phyloP scores from a whole-genome alignment of 2,113 vertebrate species.

The Crocuta crocuta region DNA sequence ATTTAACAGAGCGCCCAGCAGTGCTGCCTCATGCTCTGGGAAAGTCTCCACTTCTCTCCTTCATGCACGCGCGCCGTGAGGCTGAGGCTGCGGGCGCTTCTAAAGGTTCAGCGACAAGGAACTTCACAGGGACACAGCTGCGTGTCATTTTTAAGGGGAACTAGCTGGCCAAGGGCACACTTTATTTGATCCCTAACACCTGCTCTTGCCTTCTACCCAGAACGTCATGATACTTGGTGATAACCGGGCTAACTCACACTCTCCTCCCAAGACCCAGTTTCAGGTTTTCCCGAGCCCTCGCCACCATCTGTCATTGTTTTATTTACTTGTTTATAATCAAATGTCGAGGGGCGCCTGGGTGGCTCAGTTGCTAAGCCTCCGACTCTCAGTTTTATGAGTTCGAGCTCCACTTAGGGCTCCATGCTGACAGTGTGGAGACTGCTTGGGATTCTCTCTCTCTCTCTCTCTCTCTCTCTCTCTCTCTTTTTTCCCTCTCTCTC shows the following conservation, averaged over 20 bases:
- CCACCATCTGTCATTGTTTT: neutral
- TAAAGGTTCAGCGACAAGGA: neutral
- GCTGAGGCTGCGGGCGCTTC: fast-evolving
- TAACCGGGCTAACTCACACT: neutral
- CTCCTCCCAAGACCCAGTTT: neutral
- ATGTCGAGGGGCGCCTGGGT: neutral
- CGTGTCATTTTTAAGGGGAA: neutral
- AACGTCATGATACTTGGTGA: neutral
- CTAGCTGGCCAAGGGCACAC: neutral
- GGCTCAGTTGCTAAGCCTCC: too few relatives aligned
- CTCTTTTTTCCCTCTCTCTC: too few relatives aligned
- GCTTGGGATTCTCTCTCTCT: too few relatives aligned
- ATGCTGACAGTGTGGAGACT: too few relatives aligned
- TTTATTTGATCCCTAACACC: neutral
- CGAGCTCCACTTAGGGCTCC: too few relatives aligned
- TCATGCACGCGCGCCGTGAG: fast-evolving
- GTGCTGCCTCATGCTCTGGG: neutral
- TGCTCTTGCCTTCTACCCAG: neutral
- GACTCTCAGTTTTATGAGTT: too few relatives aligned
- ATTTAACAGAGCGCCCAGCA: neutral
- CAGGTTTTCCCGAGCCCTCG: neutral
- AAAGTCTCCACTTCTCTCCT: neutral
- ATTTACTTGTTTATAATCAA: neutral
- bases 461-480: too few relatives aligned
- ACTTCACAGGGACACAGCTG: neutral